Evolutionary conservation across 2,888 invertebrate genomes (phyloP).

Genomic region (Drosophila leonis): DNA sequence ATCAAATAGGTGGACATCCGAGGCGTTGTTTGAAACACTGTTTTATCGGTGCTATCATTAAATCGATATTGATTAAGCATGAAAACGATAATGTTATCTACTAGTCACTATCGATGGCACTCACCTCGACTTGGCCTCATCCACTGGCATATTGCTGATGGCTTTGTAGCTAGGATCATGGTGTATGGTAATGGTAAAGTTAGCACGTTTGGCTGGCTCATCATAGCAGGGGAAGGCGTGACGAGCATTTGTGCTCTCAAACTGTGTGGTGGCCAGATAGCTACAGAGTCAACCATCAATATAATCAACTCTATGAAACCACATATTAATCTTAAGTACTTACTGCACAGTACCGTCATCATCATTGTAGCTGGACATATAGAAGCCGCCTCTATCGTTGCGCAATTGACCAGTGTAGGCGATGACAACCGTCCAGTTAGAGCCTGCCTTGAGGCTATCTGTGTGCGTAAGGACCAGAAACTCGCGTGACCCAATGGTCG

Average conservation of each 20-base stretch:
- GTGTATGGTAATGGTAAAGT: conserved; percentile 75
- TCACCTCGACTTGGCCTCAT: conserved; percentile 43
- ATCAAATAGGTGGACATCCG: conserved; percentile 92
- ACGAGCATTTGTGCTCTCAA: conserved; percentile 89
- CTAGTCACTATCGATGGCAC: conserved; percentile 4
- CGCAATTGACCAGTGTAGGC: conserved; percentile 87
- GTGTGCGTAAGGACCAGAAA: conserved; percentile 70
- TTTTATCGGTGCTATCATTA: conserved; percentile 51
- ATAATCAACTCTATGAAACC: too few relatives aligned
- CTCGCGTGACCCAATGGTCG: conserved; percentile 53
- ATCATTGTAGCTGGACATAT: conserved; percentile 87
- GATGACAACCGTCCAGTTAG: conserved; percentile 86
- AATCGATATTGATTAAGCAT: neutral
- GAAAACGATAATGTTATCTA: neutral
- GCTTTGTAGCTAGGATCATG: conserved; percentile 76
- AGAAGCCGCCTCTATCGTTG: conserved; percentile 88
- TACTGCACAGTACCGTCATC: conserved; percentile 63
- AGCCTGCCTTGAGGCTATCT: conserved; percentile 63
- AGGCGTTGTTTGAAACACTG: conserved; percentile 85
- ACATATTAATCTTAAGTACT: conserved; percentile 22
- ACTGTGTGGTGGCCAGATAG: conserved; percentile 88
- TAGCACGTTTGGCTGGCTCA: conserved; percentile 90
- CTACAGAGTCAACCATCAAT: conserved; percentile 41
- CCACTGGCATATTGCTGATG: conserved; percentile 86
- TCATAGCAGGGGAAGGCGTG: conserved; percentile 92